Evolutionary conservation across 2,888 invertebrate species (phyloP), one percentile per base, ranked within the genome.

Genomic region (Clusia tigrina): DNA sequence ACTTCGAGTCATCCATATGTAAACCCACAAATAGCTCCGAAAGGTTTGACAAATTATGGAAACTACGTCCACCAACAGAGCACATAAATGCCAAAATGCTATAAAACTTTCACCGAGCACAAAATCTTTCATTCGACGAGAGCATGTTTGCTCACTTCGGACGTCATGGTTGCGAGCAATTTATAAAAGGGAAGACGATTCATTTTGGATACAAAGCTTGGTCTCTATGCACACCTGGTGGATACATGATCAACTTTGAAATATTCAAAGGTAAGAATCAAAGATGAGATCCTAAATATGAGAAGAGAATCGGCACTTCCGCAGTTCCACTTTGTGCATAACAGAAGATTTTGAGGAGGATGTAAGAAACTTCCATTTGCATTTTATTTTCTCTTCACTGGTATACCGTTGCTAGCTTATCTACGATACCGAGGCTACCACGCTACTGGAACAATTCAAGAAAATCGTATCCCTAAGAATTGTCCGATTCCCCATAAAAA

Each of bases 401-500:
- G 55, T 53, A 38, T 69, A 18, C 64, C 60, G 25, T 46, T 73
- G 22, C 59, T 73, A 18, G 52, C 48, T 18, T 53, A 68, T 22
- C 64, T 71, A 32, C 60, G 63, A 51, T 37, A 57, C 23, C 60
- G 55, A n/a, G 67, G 69, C 2, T 74, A 74, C 69, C n/a, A n/a
- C n/a, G 65, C 62, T 63, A 68, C 70, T 37, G 72, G 71, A 54
- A 71, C 75, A 32, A 63, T 73, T 17, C 37, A 71, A 17, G 72
- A 70, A 58, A 71, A 76, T 61, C 57, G 68, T 53, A 53, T 73
- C 17, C 68, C 72, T 2, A 70, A 66, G 63, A 63, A 53, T 61
- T 70, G 65, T 63, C 67, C 70, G 2, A 58, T 58, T 15, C 6
- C 5, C 5, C 32, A 32, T 32, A 32, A 32, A 12, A 32, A 32